Conservation (phyloP, 2,113 vertebrate genomes). For the Lonchura striata region DNA sequence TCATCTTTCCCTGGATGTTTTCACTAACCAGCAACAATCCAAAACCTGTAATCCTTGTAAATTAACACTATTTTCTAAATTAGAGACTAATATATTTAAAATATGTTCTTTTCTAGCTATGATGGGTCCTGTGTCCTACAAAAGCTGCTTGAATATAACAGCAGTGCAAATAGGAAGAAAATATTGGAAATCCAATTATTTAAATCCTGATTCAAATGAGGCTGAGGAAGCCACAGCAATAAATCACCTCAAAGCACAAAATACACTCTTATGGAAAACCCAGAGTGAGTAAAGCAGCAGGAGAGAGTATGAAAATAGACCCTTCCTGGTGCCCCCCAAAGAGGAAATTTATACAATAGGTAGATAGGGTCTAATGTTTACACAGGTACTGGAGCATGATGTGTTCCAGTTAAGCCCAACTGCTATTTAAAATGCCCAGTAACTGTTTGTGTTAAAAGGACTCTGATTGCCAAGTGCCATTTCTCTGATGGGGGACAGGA, state of each 20-base stretch:
- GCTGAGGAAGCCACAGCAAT: not conserved
- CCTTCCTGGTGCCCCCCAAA: not conserved
- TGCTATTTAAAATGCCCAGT: not conserved
- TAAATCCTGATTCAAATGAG: slow-evolving; percentile 10
- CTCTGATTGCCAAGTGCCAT: not conserved
- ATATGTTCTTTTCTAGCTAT: not conserved
- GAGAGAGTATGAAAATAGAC: not conserved
- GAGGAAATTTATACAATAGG: not conserved
- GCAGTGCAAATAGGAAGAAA: not conserved
- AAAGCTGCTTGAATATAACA: not conserved
- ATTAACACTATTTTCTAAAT: not conserved
- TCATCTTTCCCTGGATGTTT: not conserved
- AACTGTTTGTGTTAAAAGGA: not conserved
- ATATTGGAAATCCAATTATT: not conserved
- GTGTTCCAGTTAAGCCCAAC: not conserved
- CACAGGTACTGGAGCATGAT: not conserved
- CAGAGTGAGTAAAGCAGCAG: not conserved
- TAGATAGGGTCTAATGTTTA: not conserved
- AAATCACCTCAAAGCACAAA: not conserved
- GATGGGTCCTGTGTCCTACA: not conserved
- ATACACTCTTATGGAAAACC: not conserved
- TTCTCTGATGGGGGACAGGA: not conserved
- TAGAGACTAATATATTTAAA: not conserved
- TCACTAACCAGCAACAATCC: not conserved
- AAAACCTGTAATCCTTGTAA: not conserved